Percentiles rank a stretch among this genome's conserved stretches.
Evolutionary conservation across 2,797 vertebrate genomes (phyloP).

Genomic region (Atherinosoma microstoma): DNA sequence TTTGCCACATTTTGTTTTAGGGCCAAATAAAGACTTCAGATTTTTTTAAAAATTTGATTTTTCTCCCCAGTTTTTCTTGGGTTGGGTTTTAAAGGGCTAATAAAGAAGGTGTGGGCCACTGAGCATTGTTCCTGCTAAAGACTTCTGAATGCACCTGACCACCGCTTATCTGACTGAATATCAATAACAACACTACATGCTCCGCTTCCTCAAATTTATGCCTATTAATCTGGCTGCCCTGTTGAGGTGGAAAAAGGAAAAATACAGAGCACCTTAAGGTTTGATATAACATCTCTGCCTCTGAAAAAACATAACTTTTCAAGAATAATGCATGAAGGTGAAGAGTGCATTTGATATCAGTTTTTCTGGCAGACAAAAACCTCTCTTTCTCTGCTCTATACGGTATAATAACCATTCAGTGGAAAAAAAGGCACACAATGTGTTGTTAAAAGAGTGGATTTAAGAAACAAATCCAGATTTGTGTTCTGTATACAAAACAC

Average conservation of each 20-base stretch:
- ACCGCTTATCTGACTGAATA: slow-evolving; percentile 59
- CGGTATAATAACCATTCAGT: slow-evolving; percentile 41
- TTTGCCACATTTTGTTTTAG: too few species aligned
- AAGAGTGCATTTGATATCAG: slow-evolving; percentile 50
- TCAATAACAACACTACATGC: slow-evolving; percentile 56
- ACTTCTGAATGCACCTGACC: slow-evolving; percentile 49
- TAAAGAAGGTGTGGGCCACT: slow-evolving; percentile 59
- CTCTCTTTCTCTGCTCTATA: slow-evolving; percentile 28
- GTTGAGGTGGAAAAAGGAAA: slow-evolving; percentile 7
- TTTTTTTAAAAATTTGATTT: too few species aligned
- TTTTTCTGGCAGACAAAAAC: slow-evolving; percentile 7
- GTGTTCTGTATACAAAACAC: neutral
- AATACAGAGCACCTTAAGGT: slow-evolving; percentile 14
- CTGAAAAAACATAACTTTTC: slow-evolving; percentile 28
- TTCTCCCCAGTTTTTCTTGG: too few species aligned
- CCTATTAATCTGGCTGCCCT: slow-evolving; percentile 46
- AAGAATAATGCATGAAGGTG: slow-evolving; percentile 60
- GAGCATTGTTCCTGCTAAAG: slow-evolving; percentile 35
- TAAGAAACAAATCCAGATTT: neutral
- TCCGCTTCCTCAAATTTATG: slow-evolving; percentile 30
- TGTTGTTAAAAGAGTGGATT: slow-evolving; percentile 46
- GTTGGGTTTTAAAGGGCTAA: neutral
- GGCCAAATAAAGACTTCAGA: too few species aligned
- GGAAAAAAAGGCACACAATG: slow-evolving; percentile 33
- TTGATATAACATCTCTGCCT: slow-evolving; percentile 29